Conservation (phyloP, 2,888 invertebrate species). For the Agriopis marginaria region DNA sequence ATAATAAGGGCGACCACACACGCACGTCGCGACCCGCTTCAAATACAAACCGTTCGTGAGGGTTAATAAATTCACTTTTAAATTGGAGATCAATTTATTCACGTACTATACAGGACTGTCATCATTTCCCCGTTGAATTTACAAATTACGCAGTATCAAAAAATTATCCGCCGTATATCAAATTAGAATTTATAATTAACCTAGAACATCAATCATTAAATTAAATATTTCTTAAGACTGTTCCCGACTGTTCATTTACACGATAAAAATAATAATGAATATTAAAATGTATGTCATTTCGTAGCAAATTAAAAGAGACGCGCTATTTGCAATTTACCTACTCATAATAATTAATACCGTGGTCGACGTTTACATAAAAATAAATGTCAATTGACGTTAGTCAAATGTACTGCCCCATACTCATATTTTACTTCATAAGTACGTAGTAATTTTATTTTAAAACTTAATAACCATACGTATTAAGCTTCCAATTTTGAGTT, state of each 20-base stretch:
- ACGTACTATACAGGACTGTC: conserved; percentile 63
- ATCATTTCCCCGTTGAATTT: conserved; percentile 56
- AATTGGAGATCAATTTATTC: conserved; percentile 61
- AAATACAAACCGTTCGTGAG: conserved; percentile 39
- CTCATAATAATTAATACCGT: conserved; percentile 11
- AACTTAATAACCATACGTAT: not conserved
- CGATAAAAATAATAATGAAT: conserved; percentile 36
- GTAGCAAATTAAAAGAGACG: conserved; percentile 12
- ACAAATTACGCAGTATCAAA: conserved; percentile 43
- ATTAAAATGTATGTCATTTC: conserved; percentile 44
- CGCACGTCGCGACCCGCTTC: conserved; percentile 20
- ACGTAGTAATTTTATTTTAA: not conserved
- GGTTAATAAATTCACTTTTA: conserved; percentile 53
- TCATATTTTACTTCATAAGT: not conserved
- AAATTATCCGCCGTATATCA: conserved; percentile 26
- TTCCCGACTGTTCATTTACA: conserved; percentile 47
- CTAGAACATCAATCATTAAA: conserved; percentile 69
- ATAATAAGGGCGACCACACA: conserved; percentile 59
- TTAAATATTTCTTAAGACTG: conserved; percentile 60
- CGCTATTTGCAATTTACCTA: conserved; percentile 19
- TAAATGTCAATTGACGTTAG: conserved; percentile 2
- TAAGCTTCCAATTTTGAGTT: too few species aligned
- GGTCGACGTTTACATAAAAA: conserved; percentile 4
- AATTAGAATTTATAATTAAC: conserved; percentile 38
- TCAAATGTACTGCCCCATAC: not conserved